Evolutionary conservation across 2,797 vertebrate genomes (phyloP).

Genomic region (Salmo trutta): DNA sequence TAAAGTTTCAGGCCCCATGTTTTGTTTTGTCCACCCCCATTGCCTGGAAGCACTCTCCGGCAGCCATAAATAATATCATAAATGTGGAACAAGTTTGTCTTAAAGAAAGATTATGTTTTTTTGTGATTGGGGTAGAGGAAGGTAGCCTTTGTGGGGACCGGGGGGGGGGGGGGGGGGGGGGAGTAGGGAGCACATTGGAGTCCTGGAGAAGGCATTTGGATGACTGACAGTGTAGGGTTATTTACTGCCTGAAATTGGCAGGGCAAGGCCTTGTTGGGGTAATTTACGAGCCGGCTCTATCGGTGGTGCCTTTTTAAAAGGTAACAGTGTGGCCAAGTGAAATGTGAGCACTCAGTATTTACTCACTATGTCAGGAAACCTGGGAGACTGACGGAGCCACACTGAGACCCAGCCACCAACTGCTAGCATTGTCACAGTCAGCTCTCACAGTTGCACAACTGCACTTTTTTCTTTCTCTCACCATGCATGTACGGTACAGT

Average conservation of each 20-base stretch:
- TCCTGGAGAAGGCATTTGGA: slow-evolving; percentile 56
- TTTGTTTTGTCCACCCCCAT: slow-evolving; percentile 62
- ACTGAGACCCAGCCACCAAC: slow-evolving; percentile 13
- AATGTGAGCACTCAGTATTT: slow-evolving; percentile 61
- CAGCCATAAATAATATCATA: slow-evolving; percentile 67
- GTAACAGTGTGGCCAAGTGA: slow-evolving; percentile 71
- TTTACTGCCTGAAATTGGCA: slow-evolving; percentile 76
- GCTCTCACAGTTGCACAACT: background rate
- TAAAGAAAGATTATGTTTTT: slow-evolving; percentile 59
- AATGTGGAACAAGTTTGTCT: slow-evolving; percentile 61
- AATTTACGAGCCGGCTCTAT: slow-evolving; percentile 74
- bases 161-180: slow-evolving; percentile 25
- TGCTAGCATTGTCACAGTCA: slow-evolving; percentile 14
- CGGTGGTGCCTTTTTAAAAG: slow-evolving; percentile 74
- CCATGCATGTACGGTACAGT: too few relatives aligned
- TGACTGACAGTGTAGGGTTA: slow-evolving; percentile 64
- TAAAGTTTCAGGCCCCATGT: slow-evolving; percentile 52
- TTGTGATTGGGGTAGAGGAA: slow-evolving; percentile 58
- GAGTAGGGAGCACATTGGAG: background rate
- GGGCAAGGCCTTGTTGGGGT: slow-evolving; percentile 66
- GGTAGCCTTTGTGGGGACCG: slow-evolving; percentile 24
- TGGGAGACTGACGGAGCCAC: background rate
- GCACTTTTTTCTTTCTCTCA: background rate
- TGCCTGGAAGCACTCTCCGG: slow-evolving; percentile 57
- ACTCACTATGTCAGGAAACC: background rate